Evolutionary conservation across 2,113 vertebrate species (phyloP).

Genomic region (Furnarius figulus): DNA sequence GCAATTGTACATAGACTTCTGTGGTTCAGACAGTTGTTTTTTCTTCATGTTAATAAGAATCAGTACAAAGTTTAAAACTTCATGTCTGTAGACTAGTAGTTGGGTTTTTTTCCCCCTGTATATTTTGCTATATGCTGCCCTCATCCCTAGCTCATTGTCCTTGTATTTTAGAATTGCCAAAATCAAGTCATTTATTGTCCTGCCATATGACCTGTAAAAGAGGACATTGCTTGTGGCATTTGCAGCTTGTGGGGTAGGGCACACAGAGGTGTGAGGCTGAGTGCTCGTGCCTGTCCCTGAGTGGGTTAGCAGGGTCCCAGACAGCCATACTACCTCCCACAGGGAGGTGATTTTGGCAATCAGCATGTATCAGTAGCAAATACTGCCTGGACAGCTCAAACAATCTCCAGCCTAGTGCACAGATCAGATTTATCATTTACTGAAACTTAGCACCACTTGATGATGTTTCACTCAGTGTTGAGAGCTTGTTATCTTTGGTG

Average conservation of each 20-base stretch:
- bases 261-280: not conserved
- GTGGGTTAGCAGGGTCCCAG: not conserved
- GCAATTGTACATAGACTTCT: not conserved
- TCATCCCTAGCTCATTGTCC: not conserved
- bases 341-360: not conserved
- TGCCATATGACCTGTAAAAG: not conserved
- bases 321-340: not conserved
- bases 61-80: not conserved
- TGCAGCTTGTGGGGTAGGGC: not conserved
- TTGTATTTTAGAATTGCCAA: not conserved
- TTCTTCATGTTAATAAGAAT: not conserved
- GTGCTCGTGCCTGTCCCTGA: not conserved
- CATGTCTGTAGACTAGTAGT: not conserved
- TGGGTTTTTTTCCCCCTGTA: not conserved
- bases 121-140: not conserved
- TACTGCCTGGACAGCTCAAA: not conserved
- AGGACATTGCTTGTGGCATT: not conserved
- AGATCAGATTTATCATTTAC: not conserved
- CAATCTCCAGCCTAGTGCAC: not conserved
- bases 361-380: not conserved
- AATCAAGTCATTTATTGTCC: not conserved
- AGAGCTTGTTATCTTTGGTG: not conserved
- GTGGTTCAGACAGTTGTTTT: not conserved
- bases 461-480: not conserved
- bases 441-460: not conserved